Evolutionary conservation across 2,797 vertebrate species (phyloP).

Genomic region (Myioborus miniatus): DNA sequence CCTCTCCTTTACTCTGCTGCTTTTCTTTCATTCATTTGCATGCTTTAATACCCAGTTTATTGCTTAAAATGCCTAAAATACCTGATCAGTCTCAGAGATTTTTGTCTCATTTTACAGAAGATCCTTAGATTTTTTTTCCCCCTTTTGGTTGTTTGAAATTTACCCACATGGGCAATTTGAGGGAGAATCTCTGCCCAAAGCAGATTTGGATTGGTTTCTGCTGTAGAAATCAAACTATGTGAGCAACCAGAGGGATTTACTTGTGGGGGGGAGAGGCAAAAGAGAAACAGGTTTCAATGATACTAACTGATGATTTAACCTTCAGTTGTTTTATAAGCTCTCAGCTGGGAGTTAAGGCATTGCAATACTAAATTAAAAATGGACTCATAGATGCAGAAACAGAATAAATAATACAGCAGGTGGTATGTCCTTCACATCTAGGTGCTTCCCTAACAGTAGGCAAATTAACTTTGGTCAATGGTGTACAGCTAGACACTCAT

Average conservation of each 20-base stretch:
- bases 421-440: slow-evolving; percentile 17
- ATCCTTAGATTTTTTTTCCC: background rate
- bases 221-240: background rate
- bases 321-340: slow-evolving; percentile 19
- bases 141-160: background rate
- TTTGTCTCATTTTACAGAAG: background rate
- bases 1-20: background rate
- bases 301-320: slow-evolving; percentile 31
- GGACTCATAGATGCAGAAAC: slow-evolving; percentile 20
- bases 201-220: background rate
- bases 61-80: background rate
- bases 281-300: background rate
- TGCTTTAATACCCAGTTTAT: background rate
- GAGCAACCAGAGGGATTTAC: background rate
- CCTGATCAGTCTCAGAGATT: background rate
- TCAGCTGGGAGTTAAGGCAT: slow-evolving; percentile 37
- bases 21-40: slow-evolving; percentile 7
- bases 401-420: slow-evolving; percentile 51
- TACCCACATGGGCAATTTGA: background rate
- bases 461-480: background rate
- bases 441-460: background rate
- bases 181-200: background rate
- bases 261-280: background rate
- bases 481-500: background rate
- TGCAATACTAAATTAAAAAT: slow-evolving; percentile 47